Percentiles rank a stretch among this genome's conserved stretches.
phyloP scores from a whole-genome alignment of 2,888 invertebrate genomes.

The Beris chalybata region DNA sequence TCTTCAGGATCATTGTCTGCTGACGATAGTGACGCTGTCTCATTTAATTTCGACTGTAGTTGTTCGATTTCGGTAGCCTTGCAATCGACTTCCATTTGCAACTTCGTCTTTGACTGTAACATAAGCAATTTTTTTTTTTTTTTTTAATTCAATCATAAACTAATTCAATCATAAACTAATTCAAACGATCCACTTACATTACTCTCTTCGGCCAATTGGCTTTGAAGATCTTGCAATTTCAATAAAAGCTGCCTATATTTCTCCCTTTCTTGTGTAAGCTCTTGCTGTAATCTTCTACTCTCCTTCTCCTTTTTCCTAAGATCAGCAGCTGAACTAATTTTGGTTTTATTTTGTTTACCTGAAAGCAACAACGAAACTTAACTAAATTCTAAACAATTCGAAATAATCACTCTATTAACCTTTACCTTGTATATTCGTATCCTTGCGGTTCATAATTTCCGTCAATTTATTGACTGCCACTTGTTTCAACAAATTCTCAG shows the following conservation, averaged over 20 bases:
- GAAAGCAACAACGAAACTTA: slow-evolving; percentile 44
- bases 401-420: slow-evolving; percentile 2
- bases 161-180: not conserved
- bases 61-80: slow-evolving; percentile 97
- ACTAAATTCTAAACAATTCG: slow-evolving; percentile 1
- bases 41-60: slow-evolving; percentile 82
- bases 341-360: slow-evolving; percentile 73
- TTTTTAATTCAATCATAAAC: not conserved
- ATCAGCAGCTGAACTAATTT: slow-evolving; percentile 75
- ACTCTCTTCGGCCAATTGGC: slow-evolving; percentile 80
- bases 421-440: slow-evolving; percentile 64
- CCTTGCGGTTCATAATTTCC: slow-evolving; percentile 94
- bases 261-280: slow-evolving; percentile 89
- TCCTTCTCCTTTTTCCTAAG: slow-evolving; percentile 91
- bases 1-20: slow-evolving; percentile 84
- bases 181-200: slow-evolving; percentile 57
- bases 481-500: slow-evolving; percentile 83
- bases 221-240: slow-evolving; percentile 84
- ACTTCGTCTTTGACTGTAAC: slow-evolving; percentile 63
- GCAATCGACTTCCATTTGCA: slow-evolving; percentile 95
- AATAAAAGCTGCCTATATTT: slow-evolving; percentile 87
- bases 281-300: slow-evolving; percentile 90
- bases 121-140: not conserved
- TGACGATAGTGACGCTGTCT: slow-evolving; percentile 89
- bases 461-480: slow-evolving; percentile 97